phyloP scores from a whole-genome alignment of 2,113 vertebrate species.

The Tragelaphus scriptus region DNA sequence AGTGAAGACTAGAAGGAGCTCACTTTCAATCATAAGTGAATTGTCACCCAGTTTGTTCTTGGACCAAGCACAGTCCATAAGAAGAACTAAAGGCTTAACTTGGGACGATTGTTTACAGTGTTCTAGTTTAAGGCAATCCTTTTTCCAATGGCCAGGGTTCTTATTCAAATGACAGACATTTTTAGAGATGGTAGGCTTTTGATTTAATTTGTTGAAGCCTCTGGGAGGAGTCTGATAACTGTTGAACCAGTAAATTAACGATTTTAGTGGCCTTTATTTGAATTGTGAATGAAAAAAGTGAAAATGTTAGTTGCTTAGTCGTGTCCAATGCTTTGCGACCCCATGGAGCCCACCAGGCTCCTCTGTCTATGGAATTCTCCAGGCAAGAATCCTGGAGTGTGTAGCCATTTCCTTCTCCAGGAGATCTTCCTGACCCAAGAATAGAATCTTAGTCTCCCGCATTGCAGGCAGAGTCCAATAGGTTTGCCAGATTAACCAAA shows the following conservation, averaged over 20 bases:
- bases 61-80: too few species aligned
- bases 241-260: not conserved
- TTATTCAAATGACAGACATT: not conserved
- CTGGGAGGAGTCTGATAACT: not conserved
- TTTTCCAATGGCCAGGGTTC: not conserved
- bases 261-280: not conserved
- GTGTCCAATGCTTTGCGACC: fast-evolving
- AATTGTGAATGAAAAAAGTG: not conserved
- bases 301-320: not conserved
- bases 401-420: not conserved
- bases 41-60: not conserved
- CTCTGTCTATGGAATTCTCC: not conserved
- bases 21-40: not conserved
- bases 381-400: not conserved
- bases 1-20: not conserved
- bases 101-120: not conserved
- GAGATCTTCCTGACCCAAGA: not conserved
- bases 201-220: not conserved
- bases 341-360: not conserved
- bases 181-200: not conserved
- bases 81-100: not conserved
- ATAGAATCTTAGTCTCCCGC: not conserved
- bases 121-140: not conserved
- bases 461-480: not conserved
- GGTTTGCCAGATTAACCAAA: not conserved